Percentiles rank a stretch among this genome's conserved stretches.
These are phyloP conservation scores for Lasiurus borealis DNA, from an alignment of 2,113 vertebrate species.

Conservation along the genomic window DNA sequence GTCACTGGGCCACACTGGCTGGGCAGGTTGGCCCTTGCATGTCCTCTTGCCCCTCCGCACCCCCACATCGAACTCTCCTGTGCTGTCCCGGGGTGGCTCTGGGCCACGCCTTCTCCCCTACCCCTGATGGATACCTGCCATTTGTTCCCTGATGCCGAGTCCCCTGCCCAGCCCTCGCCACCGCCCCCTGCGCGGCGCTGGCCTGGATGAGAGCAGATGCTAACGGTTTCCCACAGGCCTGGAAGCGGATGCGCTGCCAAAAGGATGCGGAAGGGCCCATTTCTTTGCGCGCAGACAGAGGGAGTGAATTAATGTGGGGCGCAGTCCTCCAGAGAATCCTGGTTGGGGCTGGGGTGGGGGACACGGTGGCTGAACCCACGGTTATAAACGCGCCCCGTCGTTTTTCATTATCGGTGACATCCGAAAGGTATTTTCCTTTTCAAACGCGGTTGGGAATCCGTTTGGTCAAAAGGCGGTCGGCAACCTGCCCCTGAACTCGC, in stretches of 20 bases:
- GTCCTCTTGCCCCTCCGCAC: fast-evolving
- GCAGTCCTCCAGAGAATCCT: background rate
- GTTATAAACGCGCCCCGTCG: conserved; percentile 56
- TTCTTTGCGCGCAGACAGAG: background rate
- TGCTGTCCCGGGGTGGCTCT: background rate
- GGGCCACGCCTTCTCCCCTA: background rate
- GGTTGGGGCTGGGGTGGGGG: background rate
- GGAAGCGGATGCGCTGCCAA: background rate
- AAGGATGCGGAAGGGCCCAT: conserved; percentile 35
- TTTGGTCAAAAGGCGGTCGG: conserved; percentile 61
- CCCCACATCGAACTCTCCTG: background rate
- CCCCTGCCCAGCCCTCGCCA: background rate
- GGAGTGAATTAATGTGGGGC: conserved; percentile 36
- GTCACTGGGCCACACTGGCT: too few relatives aligned
- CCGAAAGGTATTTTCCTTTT: conserved; percentile 59
- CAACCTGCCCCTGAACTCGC: background rate
- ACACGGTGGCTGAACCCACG: conserved; percentile 22
- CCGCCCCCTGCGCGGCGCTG: fast-evolving
- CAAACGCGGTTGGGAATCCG: conserved; percentile 41
- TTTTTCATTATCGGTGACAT: conserved; percentile 53
- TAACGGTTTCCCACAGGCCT: conserved; percentile 46
- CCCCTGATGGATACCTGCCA: background rate
- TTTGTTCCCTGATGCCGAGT: fast-evolving
- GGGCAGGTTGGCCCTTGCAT: background rate
- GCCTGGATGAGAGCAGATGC: conserved; percentile 27